A percentile compares a stretch with the other conserved stretches of the same genome.
Evolutionary conservation across 2,113 vertebrate genomes (phyloP).

Genomic region (Hepsetus odoe): DNA sequence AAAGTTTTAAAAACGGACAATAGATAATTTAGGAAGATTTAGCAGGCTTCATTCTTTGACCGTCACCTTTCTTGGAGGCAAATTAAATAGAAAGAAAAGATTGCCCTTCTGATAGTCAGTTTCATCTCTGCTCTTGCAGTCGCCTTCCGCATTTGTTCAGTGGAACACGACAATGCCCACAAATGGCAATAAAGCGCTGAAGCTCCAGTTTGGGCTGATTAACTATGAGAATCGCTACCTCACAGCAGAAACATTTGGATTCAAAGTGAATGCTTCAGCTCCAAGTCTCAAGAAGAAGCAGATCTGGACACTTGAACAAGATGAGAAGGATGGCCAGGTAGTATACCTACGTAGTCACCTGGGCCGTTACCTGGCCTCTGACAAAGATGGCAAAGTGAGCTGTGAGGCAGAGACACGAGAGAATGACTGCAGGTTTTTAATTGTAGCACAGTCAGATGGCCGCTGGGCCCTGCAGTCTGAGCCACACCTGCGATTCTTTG

Average conservation of each 20-base stretch:
- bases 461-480: constrained; percentile 93
- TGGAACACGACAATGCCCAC: constrained; percentile 82
- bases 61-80: constrained; percentile 4
- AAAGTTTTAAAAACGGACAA: neutral
- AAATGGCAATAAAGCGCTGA: constrained; percentile 87
- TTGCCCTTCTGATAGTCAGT: constrained; percentile 11
- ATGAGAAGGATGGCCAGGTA: constrained; percentile 82
- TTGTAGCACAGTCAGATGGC: constrained; percentile 89
- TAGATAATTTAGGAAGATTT: constrained; percentile 18
- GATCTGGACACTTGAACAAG: constrained; percentile 93
- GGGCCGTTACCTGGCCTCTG: constrained; percentile 89
- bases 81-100: constrained; percentile 2
- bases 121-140: constrained; percentile 25
- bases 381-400: constrained; percentile 88
- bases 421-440: constrained; percentile 83
- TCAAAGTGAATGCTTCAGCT: constrained; percentile 93
- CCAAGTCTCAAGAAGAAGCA: constrained; percentile 93
- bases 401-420: constrained; percentile 85
- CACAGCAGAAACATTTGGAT: constrained; percentile 92
- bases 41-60: constrained; percentile 13
- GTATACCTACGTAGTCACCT: constrained; percentile 91
- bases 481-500: constrained; percentile 88
- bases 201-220: constrained; percentile 92
- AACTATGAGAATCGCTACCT: constrained; percentile 89
- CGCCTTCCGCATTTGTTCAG: constrained; percentile 13